Evolutionary conservation across 2,797 vertebrate species (phyloP).

Genomic region (Falco concolor): DNA sequence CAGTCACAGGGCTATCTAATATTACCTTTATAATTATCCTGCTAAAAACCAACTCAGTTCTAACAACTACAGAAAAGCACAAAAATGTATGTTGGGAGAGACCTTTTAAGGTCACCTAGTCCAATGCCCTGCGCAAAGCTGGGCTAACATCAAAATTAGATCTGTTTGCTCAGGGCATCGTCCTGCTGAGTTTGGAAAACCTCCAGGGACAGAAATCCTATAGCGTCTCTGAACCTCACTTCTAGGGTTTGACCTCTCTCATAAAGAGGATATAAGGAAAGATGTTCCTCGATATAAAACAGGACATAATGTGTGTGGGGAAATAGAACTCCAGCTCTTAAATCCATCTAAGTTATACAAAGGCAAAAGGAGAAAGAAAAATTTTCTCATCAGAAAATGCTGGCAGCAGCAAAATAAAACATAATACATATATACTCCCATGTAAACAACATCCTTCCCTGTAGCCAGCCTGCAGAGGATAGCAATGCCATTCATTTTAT

Average conservation of each 20-base stretch:
- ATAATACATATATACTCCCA: background rate
- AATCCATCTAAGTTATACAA: background rate
- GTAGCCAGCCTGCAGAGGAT: background rate
- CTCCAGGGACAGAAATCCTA: background rate
- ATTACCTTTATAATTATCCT: background rate
- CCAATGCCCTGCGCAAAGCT: background rate
- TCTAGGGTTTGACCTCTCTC: background rate
- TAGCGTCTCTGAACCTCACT: background rate
- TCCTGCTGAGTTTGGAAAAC: background rate
- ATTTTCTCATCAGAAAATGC: background rate
- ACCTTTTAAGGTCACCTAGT: background rate
- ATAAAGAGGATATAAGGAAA: background rate
- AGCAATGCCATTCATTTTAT: conserved; percentile 25
- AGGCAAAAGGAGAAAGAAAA: background rate
- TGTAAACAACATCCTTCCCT: background rate
- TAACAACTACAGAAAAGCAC: background rate
- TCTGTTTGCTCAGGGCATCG: background rate
- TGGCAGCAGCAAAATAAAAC: background rate
- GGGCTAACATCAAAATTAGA: background rate
- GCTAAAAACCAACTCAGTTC: background rate
- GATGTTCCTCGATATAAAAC: background rate
- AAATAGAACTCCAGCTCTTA: background rate
- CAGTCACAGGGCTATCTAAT: background rate
- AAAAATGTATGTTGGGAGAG: background rate
- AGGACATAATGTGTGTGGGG: fast-evolving